A percentile compares a stretch with the other conserved stretches of the same genome.
phyloP scores from a whole-genome alignment of 2,113 vertebrate genomes.

The Cynoglossus semilaevis region DNA sequence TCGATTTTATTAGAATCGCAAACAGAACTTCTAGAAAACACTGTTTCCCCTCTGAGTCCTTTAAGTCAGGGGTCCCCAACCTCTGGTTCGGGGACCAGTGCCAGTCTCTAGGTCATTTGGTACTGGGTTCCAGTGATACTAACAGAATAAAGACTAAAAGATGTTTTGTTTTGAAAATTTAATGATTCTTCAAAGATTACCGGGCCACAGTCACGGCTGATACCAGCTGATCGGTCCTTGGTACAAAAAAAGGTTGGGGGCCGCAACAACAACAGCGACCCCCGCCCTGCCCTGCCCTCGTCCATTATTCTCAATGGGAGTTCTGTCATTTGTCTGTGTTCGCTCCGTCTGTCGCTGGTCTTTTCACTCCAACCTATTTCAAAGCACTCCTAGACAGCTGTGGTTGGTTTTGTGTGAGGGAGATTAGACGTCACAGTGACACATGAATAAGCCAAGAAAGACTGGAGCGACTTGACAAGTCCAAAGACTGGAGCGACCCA shows the following conservation, averaged over 20 bases:
- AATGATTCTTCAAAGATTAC: no score
- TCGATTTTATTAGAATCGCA: neutral
- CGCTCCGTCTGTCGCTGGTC: slow-evolving; percentile 9
- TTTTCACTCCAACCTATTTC: slow-evolving; percentile 10
- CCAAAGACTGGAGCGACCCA: slow-evolving; percentile 35
- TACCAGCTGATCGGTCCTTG: no score
- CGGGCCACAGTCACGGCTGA: no score
- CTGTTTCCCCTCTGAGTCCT: slow-evolving; percentile 18
- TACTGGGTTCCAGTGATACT: no score
- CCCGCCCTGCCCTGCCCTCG: no score
- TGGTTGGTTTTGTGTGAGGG: slow-evolving; percentile 25
- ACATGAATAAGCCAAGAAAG: slow-evolving; percentile 30
- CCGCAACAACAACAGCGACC: no score
- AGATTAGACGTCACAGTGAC: slow-evolving; percentile 38
- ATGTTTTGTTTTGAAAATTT: no score
- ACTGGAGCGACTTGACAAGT: slow-evolving; percentile 22
- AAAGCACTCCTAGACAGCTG: slow-evolving; percentile 13
- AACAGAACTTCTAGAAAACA: slow-evolving; percentile 2
- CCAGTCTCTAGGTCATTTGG: no score
- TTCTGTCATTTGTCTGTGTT: slow-evolving; percentile 1
- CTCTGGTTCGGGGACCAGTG: neutral
- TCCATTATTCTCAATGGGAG: slow-evolving; percentile 36
- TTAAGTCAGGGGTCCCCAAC: slow-evolving; percentile 4
- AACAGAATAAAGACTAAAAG: no score
- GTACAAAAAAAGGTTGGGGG: no score